These are phyloP conservation scores for Enoplosus armatus DNA, from an alignment of 2,797 vertebrate species.

Conservation along the genomic window DNA sequence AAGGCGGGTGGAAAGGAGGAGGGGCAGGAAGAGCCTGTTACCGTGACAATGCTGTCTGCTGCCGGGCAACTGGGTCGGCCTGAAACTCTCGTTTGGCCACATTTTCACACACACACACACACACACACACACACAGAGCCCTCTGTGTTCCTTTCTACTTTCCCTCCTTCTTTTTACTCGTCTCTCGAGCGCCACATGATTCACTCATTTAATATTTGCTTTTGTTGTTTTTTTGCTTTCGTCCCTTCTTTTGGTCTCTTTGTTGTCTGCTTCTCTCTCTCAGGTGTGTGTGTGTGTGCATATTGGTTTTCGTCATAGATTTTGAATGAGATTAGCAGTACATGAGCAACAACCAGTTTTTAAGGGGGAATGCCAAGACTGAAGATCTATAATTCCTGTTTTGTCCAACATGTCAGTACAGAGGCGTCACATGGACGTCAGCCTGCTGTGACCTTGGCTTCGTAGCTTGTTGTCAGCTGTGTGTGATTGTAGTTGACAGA, in stretches of 20 bases:
- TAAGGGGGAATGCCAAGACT: slow-evolving; percentile 43
- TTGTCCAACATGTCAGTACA: not conserved
- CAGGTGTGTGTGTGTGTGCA: not conserved
- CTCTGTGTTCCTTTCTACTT: not conserved
- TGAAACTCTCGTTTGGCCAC: slow-evolving; percentile 80
- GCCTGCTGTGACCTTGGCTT: not conserved
- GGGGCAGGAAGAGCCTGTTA: slow-evolving; percentile 83
- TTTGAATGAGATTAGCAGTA: slow-evolving; percentile 13
- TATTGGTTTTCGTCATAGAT: fast-evolving
- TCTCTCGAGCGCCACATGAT: not conserved
- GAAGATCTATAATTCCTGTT: slow-evolving; percentile 5
- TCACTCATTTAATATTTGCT: slow-evolving; percentile 26
- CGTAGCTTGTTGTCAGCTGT: not conserved
- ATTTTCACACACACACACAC: slow-evolving; percentile 52
- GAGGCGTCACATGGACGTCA: not conserved
- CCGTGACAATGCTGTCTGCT: slow-evolving; percentile 81
- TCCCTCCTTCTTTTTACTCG: not conserved
- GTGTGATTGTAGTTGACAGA: not conserved
- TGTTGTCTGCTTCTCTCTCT: not conserved
- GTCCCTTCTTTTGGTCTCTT: not conserved
- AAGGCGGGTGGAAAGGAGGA: slow-evolving; percentile 63
- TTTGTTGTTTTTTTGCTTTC: not conserved
- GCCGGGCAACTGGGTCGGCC: slow-evolving; percentile 77
- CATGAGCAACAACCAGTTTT: not conserved
- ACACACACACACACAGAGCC: not conserved